These are phyloP conservation scores for Nilaparvata lugens DNA, from an alignment of 1,140 invertebrate species.

Conservation along the genomic window DNA sequence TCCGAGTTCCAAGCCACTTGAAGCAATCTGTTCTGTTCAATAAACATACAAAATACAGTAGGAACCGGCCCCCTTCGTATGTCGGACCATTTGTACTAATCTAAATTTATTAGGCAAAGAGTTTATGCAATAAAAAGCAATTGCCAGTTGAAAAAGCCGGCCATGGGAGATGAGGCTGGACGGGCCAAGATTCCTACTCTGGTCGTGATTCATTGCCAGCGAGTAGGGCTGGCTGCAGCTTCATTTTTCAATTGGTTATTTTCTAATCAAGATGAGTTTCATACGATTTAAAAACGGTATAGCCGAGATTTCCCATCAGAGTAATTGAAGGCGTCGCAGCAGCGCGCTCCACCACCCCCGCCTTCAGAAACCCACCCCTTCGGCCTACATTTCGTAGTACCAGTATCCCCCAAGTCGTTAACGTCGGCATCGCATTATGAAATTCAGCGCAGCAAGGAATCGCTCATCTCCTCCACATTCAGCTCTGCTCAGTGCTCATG, in stretches of 20 bases:
- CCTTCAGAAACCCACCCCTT: background rate
- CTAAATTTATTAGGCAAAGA: constrained; percentile 26
- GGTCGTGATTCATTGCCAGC: constrained; percentile 17
- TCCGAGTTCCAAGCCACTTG: constrained; percentile 12
- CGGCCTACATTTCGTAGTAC: background rate
- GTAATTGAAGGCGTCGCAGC: constrained; percentile 12
- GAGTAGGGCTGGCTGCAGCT: constrained; percentile 13
- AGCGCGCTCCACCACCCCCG: background rate
- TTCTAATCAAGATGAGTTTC: constrained; percentile 23
- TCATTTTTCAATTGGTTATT: constrained; percentile 26
- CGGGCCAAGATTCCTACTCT: constrained; percentile 13
- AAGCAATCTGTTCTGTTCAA: constrained; percentile 21
- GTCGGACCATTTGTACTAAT: constrained; percentile 26
- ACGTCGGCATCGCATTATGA: no score
- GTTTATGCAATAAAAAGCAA: constrained; percentile 29
- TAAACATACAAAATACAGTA: constrained; percentile 22
- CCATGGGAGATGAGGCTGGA: background rate
- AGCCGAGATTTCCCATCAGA: constrained; percentile 15
- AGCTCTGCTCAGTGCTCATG: no score
- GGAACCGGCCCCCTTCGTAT: background rate
- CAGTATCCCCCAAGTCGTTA: no score
- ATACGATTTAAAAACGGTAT: constrained; percentile 6
- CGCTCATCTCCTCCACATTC: no score
- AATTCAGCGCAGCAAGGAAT: no score
- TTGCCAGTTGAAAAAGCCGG: constrained; percentile 16